A percentile compares a stretch with the other conserved stretches of the same genome.
Conservation (phyloP, 2,113 vertebrate species). For the Willisornis vidua region DNA sequence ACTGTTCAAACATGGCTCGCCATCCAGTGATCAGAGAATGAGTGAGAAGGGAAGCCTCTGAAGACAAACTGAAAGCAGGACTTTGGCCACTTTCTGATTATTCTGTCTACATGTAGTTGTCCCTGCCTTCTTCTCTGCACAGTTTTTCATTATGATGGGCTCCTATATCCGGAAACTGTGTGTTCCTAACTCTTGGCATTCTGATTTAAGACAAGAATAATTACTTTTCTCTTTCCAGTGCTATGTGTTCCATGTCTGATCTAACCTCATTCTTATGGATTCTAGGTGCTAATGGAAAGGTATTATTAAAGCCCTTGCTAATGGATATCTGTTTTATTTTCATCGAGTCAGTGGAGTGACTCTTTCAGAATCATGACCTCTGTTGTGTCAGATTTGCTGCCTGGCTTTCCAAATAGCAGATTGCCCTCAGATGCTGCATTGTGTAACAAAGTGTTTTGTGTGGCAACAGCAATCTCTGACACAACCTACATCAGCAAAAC, state of each 20-base stretch:
- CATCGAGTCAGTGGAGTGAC: not conserved
- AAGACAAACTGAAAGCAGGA: not conserved
- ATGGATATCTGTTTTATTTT: not conserved
- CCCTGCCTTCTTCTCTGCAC: not conserved
- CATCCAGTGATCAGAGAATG: not conserved
- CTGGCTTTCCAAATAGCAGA: not conserved
- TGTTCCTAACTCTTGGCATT: not conserved
- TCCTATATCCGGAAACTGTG: not conserved
- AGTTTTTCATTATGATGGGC: not conserved
- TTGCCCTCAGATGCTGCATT: not conserved
- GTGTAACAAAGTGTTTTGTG: not conserved
- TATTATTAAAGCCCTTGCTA: not conserved
- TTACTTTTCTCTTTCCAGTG: not conserved
- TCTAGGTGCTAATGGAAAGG: not conserved
- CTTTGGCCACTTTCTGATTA: not conserved
- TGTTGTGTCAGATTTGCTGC: rapidly evolving
- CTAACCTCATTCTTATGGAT: not conserved
- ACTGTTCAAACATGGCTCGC: not conserved
- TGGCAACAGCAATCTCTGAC: not conserved
- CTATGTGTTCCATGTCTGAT: not conserved
- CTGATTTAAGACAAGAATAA: not conserved
- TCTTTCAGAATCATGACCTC: not conserved
- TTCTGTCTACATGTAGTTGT: not conserved
- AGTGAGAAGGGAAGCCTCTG: not conserved
- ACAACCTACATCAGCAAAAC: not conserved